Base-by-base conservation (phyloP, 2,888 invertebrate genomes). In the Abscondita cerata region DNA sequence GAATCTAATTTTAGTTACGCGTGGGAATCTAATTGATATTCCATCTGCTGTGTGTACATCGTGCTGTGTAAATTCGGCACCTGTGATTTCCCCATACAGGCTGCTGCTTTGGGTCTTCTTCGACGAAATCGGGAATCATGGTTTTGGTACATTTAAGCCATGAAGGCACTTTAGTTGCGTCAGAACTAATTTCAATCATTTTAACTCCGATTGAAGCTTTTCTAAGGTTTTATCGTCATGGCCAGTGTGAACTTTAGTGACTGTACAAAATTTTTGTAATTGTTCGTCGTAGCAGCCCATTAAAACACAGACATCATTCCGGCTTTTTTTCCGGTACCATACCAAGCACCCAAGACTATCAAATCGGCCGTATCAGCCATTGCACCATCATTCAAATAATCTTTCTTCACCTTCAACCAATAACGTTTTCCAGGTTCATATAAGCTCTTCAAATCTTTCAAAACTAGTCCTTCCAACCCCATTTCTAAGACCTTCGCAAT, bases 21-120 rank as follows among this genome's bases (percentile, higher is more conserved):
- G 86, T 0, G 97, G 97, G 82, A 97, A 97, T 54, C 97, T 84
- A 46, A 96, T 93, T 1, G 96, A 96, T 72, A 98, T 96, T 1
- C 96, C 95, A 72, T 91, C 89, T 0, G 96, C 96, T 1, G 96
- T 96, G 76, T 98, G 97, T 4, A 91, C 85, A 58, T 89, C 89
- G 1, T 91, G 89, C 77, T 90, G 88, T 1, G 91, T 90, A 68
- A 92, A 86, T 78, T 92, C 92, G 0, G 92, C 91, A 0, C 91
- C 95, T 0, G 95, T 93, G 60, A 97, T 94, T 82, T 97, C 96
- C n/a, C 96, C 97, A 97, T 6, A 98, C 92, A 0, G 95, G 96
- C 78, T 93, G 92, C 19, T 86, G 82, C 76, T 90, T 89, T 0
- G 97, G 96, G 80, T 95, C 89, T 53, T 81, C 83, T 1, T 93